phyloP scores from a whole-genome alignment of 2,888 invertebrate species.

The Drosophila limbata region DNA sequence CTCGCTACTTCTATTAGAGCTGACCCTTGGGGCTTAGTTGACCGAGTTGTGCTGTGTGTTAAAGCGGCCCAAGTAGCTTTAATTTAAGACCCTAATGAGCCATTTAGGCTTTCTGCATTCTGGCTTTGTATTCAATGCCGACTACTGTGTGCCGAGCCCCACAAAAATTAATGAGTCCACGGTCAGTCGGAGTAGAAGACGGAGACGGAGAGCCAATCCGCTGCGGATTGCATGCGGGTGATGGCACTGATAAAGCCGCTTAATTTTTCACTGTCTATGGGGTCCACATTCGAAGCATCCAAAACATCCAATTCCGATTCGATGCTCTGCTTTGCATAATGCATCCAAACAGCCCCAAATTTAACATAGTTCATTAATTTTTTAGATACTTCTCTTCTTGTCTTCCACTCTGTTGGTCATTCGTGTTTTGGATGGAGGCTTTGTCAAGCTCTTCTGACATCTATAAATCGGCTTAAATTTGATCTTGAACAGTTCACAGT shows the following conservation, averaged over 20 bases:
- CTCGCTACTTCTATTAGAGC: conserved; percentile 9
- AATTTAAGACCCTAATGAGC: conserved; percentile 79
- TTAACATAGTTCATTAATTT: conserved; percentile 75
- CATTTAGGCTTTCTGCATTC: conserved; percentile 78
- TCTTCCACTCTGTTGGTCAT: conserved; percentile 24
- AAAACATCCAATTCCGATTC: conserved; percentile 15
- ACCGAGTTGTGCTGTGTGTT: conserved; percentile 70
- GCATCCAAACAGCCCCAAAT: conserved; percentile 47
- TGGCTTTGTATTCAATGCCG: conserved; percentile 78
- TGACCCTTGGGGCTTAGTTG: conserved; percentile 67
- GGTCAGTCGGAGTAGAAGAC: conserved; percentile 58
- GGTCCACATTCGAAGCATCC: conserved; percentile 31
- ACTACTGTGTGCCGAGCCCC: conserved; percentile 71
- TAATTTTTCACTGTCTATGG: conserved; percentile 71
- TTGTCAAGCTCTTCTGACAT: conserved; percentile 60
- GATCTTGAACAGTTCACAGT: conserved; percentile 53
- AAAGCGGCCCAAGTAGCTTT: conserved; percentile 64
- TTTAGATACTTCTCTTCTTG: conserved; percentile 44
- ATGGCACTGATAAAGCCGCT: conserved; percentile 78
- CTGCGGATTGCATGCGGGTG: conserved; percentile 67
- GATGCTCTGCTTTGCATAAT: conserved; percentile 72
- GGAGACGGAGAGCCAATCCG: conserved; percentile 47
- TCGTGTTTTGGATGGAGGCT: conserved; percentile 23
- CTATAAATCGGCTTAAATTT: conserved; percentile 80
- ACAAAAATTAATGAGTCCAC: conserved; percentile 76